phyloP scores from a whole-genome alignment of 2,113 vertebrate genomes.

The Pimephales promelas region DNA sequence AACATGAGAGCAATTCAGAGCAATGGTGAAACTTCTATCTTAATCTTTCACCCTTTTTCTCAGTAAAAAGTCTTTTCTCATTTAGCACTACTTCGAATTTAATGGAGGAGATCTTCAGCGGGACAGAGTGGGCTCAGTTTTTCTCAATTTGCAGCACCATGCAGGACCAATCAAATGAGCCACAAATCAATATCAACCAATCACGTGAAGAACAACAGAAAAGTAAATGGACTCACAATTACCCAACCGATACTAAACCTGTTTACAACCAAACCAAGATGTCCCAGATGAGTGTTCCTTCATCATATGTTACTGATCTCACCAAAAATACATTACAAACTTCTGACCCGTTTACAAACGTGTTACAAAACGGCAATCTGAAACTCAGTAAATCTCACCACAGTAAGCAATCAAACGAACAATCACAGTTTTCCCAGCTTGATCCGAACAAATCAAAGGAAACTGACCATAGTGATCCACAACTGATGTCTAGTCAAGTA shows the following conservation, averaged over 20 bases:
- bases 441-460: neutral
- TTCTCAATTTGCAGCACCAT: constrained; percentile 49
- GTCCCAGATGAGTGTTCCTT: neutral
- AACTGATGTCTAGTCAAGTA: neutral
- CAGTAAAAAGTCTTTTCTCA: constrained; percentile 67
- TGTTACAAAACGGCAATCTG: constrained; percentile 10
- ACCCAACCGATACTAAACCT: neutral
- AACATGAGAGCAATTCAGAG: neutral
- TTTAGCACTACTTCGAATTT: constrained; percentile 71
- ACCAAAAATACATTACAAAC: neutral
- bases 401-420: constrained; percentile 2
- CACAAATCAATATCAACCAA: constrained; percentile 9
- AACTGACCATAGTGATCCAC: neutral
- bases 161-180: neutral
- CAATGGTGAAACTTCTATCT: too few relatives aligned
- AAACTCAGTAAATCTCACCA: neutral
- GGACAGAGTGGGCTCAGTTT: constrained; percentile 74
- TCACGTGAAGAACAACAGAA: constrained; percentile 12
- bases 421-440: neutral
- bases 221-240: constrained; percentile 44
- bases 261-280: neutral
- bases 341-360: constrained; percentile 7
- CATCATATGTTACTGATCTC: neutral
- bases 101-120: constrained; percentile 74
- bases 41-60: neutral